Conservation (phyloP, 2,888 invertebrate genomes). For the Ormyrus pomaceus region DNA sequence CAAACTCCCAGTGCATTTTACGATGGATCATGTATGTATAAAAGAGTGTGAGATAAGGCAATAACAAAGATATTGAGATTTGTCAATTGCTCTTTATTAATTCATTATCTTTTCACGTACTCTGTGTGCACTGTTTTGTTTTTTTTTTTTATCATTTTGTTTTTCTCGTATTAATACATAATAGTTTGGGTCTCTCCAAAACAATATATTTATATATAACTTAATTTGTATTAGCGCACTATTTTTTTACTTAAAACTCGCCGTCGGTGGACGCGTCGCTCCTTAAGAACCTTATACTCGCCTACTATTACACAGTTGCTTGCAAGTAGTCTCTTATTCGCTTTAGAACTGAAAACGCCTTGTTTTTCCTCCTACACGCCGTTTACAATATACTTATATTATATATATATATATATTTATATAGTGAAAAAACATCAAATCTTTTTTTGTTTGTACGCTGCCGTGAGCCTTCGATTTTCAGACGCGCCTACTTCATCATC, state of each 20-base stretch:
- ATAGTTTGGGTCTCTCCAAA: conserved; percentile 58
- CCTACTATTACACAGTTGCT: conserved; percentile 17
- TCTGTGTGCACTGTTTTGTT: conserved; percentile 58
- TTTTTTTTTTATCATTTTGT: conserved; percentile 31
- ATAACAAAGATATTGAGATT: conserved; percentile 41
- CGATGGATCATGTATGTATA: too few relatives aligned
- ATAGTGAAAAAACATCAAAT: conserved; percentile 59
- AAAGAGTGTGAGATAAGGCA: neutral
- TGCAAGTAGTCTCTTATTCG: neutral
- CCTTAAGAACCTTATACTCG: conserved; percentile 26
- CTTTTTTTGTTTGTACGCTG: conserved; percentile 59
- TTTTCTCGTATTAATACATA: conserved; percentile 54
- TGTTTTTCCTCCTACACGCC: too few relatives aligned
- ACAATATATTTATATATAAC: conserved; percentile 61
- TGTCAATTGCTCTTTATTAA: conserved; percentile 59
- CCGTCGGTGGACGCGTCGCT: conserved; percentile 47
- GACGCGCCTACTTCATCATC: conserved; percentile 31
- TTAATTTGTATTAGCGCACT: conserved; percentile 50
- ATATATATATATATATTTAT: conserved; percentile 36
- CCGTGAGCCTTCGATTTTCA: conserved; percentile 61
- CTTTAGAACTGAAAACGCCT: too few relatives aligned
- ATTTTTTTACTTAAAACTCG: conserved; percentile 50
- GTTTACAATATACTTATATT: conserved; percentile 9
- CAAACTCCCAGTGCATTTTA: too few relatives aligned
- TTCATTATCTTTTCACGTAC: conserved; percentile 58